A percentile compares a stretch with the other conserved stretches of the same genome.
phyloP scores from a whole-genome alignment of 2,797 vertebrate species.

The Sebastes hubbsi region DNA sequence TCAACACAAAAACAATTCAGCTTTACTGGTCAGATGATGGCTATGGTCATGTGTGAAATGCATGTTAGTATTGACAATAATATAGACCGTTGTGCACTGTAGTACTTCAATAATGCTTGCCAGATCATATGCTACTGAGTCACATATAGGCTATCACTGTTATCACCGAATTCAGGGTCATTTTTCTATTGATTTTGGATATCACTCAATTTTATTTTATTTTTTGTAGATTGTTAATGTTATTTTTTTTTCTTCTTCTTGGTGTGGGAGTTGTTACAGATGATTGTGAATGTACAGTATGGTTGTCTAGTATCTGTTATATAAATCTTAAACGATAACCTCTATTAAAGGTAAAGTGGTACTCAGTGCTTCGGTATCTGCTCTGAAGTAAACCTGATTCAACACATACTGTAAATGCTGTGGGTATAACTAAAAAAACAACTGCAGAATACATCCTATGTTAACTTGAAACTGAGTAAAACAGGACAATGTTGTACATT shows the following conservation, averaged over 20 bases:
- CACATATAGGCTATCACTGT: neutral
- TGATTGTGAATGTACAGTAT: neutral
- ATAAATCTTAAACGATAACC: neutral
- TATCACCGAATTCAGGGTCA: neutral
- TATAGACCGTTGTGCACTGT: neutral
- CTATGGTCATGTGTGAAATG: conserved; percentile 10
- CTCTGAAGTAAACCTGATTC: neutral
- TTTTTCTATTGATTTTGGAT: neutral
- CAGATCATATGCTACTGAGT: conserved; percentile 8
- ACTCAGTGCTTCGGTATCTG: neutral
- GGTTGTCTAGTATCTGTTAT: neutral
- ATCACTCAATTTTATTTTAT: neutral
- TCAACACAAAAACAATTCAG: too few species aligned
- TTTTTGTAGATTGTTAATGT: neutral
- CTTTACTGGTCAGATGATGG: neutral
- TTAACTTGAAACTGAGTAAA: conserved; percentile 1
- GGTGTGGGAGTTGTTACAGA: neutral
- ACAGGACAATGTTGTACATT: neutral
- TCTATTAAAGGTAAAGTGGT: neutral
- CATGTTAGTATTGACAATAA: neutral
- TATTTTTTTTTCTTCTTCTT: neutral
- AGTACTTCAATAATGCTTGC: neutral
- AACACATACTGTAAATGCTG: neutral
- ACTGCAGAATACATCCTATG: neutral
- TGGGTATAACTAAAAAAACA: neutral